phyloP scores from a whole-genome alignment of 2,797 vertebrate genomes.

The Crenuchus spilurus region DNA sequence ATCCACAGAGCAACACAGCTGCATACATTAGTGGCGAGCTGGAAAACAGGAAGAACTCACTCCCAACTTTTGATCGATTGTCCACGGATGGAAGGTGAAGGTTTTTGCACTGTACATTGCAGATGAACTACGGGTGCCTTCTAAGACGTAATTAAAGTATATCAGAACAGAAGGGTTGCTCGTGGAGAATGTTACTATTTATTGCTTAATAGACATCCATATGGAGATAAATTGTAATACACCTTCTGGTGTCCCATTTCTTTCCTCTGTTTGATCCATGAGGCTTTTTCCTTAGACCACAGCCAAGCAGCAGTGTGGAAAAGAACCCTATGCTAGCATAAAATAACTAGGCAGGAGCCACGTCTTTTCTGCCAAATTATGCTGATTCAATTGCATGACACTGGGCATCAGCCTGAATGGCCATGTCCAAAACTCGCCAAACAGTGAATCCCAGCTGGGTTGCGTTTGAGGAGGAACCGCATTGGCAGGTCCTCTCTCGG shows the following conservation, averaged over 20 bases:
- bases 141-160: slow-evolving; percentile 50
- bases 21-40: slow-evolving; percentile 54
- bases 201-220: slow-evolving; percentile 46
- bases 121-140: slow-evolving; percentile 39
- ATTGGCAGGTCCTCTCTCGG: slow-evolving; percentile 45
- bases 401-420: slow-evolving; percentile 44
- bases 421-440: slow-evolving; percentile 47
- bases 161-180: slow-evolving; percentile 44
- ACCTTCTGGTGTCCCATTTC: no score
- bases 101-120: slow-evolving; percentile 43
- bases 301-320: slow-evolving; percentile 40
- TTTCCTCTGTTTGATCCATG: slow-evolving; percentile 21
- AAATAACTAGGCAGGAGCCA: slow-evolving; percentile 26
- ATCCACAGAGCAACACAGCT: slow-evolving; percentile 53
- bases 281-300: slow-evolving; percentile 18
- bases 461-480: slow-evolving; percentile 44
- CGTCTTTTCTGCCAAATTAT: slow-evolving; percentile 46
- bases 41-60: slow-evolving; percentile 53
- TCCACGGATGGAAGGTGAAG: slow-evolving; percentile 49
- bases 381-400: slow-evolving; percentile 54
- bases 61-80: slow-evolving; percentile 58
- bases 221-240: no score
- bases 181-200: slow-evolving; percentile 49
- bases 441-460: slow-evolving; percentile 47
- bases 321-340: slow-evolving; percentile 27